Base-by-base conservation (phyloP, 2,888 invertebrate genomes). In the Pseudococcus longispinus region DNA sequence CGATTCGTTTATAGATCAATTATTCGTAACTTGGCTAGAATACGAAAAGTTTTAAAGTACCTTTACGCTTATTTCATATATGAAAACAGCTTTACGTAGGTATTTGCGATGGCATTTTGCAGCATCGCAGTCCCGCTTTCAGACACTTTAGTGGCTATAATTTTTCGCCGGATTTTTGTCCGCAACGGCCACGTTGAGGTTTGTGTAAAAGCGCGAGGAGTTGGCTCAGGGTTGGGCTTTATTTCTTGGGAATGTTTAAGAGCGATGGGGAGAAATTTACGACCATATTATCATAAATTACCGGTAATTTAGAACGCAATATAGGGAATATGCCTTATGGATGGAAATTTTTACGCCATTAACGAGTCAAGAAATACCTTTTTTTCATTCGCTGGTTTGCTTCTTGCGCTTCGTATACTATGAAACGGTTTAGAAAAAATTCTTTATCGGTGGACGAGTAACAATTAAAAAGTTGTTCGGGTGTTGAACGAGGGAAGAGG, bases 1-100 rank as follows among this genome's bases (percentile, higher is more conserved):
- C 65, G 65, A 65, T 65, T 65, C 65, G 65, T 65, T 65, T 65
- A 65, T 65, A 65, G 65, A 65, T 65, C 65, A 65, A 65, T 65
- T 65, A 65, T 65, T 26, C 65, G 65, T 65, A 26, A 26, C 65
- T 65, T 65, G 65, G 23, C 65, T 15, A 23, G 65, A 65, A 26
- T 26, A 26, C 65, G 65, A 26, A 65, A 65, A 65, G 65, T 65
- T 65, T 26, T 65, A 23, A 26, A 65, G 26, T 65, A 65, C 65
- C 65, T 65, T 65, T 65, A 15, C 65, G 65, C 65, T 65, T 26
- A 65, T 65, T 65, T 26, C 65, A 15, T 26, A 60, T 60, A n/a
- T 51, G 23, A 65, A 23, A 65, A 23, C 23, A 65, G 65, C 65
- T 65, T 26, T 26, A 65, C 65, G 65, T 2, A 11, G 44, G 60